Evolutionary conservation across 1,140 invertebrate genomes (phyloP).

Genomic region (Theocolax elegans): DNA sequence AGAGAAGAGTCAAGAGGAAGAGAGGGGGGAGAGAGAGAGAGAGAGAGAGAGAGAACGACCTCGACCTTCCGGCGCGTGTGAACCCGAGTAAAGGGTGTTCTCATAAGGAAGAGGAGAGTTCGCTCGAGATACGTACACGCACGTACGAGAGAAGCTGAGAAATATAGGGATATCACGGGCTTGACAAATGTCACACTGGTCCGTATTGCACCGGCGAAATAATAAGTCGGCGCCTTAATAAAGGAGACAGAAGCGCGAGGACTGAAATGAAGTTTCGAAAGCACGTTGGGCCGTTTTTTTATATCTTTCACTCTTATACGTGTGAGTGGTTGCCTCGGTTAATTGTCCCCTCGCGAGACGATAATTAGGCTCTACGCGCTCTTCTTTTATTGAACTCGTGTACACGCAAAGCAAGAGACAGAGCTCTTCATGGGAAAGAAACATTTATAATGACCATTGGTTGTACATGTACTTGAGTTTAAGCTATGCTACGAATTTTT

Average conservation of each 20-base stretch:
- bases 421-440: constrained; percentile 7
- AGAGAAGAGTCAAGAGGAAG: neutral
- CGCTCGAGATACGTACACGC: too few relatives aligned
- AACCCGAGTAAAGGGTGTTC: constrained; percentile 23
- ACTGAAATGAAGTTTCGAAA: neutral
- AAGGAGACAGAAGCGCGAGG: too few relatives aligned
- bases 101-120: constrained; percentile 22
- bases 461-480: too few relatives aligned
- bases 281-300: neutral
- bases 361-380: constrained; percentile 6
- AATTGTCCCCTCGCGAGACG: neutral
- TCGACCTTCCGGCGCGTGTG: constrained; percentile 5
- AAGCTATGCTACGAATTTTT: too few relatives aligned
- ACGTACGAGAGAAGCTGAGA: neutral
- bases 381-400: constrained; percentile 18
- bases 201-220: neutral
- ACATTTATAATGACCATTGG: neutral
- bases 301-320: too few relatives aligned
- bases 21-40: neutral
- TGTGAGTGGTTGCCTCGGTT: neutral
- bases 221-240: too few relatives aligned
- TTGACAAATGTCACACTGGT: neutral
- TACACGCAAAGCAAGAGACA: neutral
- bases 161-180: constrained; percentile 1
- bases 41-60: neutral